Conservation (phyloP, 2,797 vertebrate species). For the Serranus cabrilla region DNA sequence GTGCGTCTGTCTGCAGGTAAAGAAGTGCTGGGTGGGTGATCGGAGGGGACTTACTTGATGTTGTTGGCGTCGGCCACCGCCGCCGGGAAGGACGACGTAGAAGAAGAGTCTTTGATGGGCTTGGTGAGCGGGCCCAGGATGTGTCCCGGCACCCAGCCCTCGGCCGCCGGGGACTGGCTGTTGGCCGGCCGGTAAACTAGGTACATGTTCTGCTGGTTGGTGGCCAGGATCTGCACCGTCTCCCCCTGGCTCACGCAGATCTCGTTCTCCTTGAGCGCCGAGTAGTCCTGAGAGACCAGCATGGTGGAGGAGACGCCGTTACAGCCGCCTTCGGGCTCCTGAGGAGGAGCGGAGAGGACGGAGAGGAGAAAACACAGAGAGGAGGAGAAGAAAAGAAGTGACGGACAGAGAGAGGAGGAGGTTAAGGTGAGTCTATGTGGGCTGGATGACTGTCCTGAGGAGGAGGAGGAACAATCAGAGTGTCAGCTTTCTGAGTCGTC, state of each 20-base stretch:
- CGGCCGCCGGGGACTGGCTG: constrained; percentile 93
- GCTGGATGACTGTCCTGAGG: constrained; percentile 44
- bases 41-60: constrained; percentile 97
- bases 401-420: constrained; percentile 25
- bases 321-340: constrained; percentile 87
- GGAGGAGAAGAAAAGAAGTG: constrained; percentile 8
- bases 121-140: constrained; percentile 92
- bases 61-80: constrained; percentile 88
- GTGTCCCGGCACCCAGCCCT: constrained; percentile 97
- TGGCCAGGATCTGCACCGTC: constrained; percentile 94
- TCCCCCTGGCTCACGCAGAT: constrained; percentile 96
- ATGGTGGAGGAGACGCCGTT: constrained; percentile 94
- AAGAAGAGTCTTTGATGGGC: constrained; percentile 90
- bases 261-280: constrained; percentile 98
- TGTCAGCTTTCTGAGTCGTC: background rate
- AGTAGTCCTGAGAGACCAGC: constrained; percentile 96
- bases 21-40: constrained; percentile 64
- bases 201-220: constrained; percentile 99
- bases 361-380: constrained; percentile 8
- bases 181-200: constrained; percentile 95
- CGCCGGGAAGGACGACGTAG: constrained; percentile 75
- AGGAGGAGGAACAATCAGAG: constrained; percentile 26
- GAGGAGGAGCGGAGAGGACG: constrained; percentile 4
- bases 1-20: constrained; percentile 72
- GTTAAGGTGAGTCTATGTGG: constrained; percentile 56